Base-by-base conservation (phyloP, 2,113 vertebrate species). In the Seriola rivoliana region DNA sequence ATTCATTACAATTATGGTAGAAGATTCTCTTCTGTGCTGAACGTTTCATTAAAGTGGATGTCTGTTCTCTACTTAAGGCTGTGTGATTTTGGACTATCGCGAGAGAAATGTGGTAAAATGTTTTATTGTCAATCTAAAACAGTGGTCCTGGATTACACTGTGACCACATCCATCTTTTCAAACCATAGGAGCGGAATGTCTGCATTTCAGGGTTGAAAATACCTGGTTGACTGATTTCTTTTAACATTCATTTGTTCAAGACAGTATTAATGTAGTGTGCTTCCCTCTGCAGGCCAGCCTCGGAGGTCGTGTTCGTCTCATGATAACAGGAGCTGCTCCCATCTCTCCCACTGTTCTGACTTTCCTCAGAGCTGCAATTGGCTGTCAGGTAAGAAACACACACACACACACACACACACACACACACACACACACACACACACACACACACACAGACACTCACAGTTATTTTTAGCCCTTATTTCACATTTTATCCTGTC, bases 241-340 rank as follows among this genome's bases (percentile, higher is more conserved):
- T 29, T 29, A 29, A 55, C 17, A 34, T n/a, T 0, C 23, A 19
- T 42, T 6, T 52, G 14, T 48, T 19, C 3, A 32, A 8, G 8
- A 2, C 2, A 19, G 2, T 40, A 44, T 36, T 69, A 8, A 2
- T 36, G 48, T 70, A 59, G 4, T 65, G 21, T 80, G 74, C 68
- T 88, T 76, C 80, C 81, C 81, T 54, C 84, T 84, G 19, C 91
- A 99, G 98, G 95, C 96, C 80, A 98, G 96, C 84, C 93, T 99
- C 21, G 98, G 98, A 25, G 97, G 97, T 34, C 94, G 82, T 13
- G 97, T 99, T 59, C 94, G 96, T 44, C 87, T 99, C 62, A 98
- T 99, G 97, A 0, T 98, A 77, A 99, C 97, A 0, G 98, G 98
- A 89, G 97, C 98, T 0, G 98, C 98, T 8, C 98, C 98, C 0